Evolutionary conservation across 92 coral and sea anemone genomes (phyloP), one percentile per base, ranked within the genome.

Genomic region (Chrysogorgia sp.): DNA sequence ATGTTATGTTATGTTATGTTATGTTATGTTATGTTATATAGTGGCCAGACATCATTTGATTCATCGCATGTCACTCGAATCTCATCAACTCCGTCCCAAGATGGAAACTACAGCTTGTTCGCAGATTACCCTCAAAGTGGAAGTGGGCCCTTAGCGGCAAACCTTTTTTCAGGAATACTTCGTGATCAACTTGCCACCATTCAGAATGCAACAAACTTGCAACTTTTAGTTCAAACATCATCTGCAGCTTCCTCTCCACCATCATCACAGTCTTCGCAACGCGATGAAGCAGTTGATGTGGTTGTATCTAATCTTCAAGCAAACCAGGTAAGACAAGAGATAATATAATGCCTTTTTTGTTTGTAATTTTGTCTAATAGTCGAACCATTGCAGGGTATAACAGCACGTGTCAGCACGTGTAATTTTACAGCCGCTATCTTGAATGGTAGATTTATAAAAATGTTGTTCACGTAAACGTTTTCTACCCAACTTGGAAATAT

Each of bases 121-220:
- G 79, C 55, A 20, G 60, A 69, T 24, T 45, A 45, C n/a, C 76
- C 76, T n/a, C n/a, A n/a, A 43, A 50, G 33, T 21, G 79, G 49
- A 0, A 56, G 28, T 34, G 53, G 53, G 35, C 34, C 79, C 53
- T 19, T 72, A 22, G 50, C 58, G 12, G 19, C 32, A 17, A 72
- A 72, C 58, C 59, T 72, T 1, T 50, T 72, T 6, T 64, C 79
- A n/a, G 79, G 65, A 52, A 52, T 72, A 50, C 40, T 72, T 26
- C 2, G 17, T 10, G 1, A 9, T 32, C 48, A 17, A 33, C 32
- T 49, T 52, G 30, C 15, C 13, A 33, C 17, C n/a, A 32, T 72
- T 32, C 40, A 34, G 65, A 56, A 1, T n/a, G 50, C 63, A 30
- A 53, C 79, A 14, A 25, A n/a, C 10, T 72, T 55, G 52, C 63